A percentile compares a stretch with the other conserved stretches of the same genome.
Conservation (phyloP, 2,797 vertebrate genomes). For the Hydrolagus colliei region DNA sequence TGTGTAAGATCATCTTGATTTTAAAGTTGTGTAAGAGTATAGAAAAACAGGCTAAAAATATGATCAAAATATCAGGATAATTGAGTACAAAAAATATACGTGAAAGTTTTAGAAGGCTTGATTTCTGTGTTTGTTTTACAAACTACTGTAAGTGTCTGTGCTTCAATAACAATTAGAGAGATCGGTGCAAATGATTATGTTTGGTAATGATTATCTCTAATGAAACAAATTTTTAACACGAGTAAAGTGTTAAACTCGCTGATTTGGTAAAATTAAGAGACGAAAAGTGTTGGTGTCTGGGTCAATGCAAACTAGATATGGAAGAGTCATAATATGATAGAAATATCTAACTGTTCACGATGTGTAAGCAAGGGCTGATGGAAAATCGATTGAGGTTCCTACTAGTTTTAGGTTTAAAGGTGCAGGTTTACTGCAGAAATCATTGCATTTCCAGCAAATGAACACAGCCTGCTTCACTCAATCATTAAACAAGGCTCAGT, state of each 20-base stretch:
- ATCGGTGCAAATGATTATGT: too few species aligned
- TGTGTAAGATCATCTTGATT: too few species aligned
- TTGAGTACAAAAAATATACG: too few species aligned
- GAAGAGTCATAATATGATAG: neutral
- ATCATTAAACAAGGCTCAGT: neutral
- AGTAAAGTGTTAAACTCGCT: neutral
- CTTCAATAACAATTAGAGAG: too few species aligned
- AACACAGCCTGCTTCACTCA: neutral
- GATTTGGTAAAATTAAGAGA: neutral
- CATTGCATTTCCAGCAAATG: neutral
- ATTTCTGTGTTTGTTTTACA: too few species aligned
- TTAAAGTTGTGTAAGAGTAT: too few species aligned
- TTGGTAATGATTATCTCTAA: too few species aligned
- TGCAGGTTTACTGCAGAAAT: neutral
- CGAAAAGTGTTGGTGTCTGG: neutral
- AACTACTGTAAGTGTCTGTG: too few species aligned
- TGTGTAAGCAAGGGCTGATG: neutral
- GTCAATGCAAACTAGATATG: neutral
- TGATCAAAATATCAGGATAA: too few species aligned
- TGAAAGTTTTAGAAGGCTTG: too few species aligned
- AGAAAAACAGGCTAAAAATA: too few species aligned
- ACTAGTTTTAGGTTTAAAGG: neutral
- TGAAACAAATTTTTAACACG: too few species aligned
- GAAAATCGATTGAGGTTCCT: neutral
- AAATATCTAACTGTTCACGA: neutral